Conservation (phyloP, 2,797 vertebrate species). For the Jordanella pulchra region DNA sequence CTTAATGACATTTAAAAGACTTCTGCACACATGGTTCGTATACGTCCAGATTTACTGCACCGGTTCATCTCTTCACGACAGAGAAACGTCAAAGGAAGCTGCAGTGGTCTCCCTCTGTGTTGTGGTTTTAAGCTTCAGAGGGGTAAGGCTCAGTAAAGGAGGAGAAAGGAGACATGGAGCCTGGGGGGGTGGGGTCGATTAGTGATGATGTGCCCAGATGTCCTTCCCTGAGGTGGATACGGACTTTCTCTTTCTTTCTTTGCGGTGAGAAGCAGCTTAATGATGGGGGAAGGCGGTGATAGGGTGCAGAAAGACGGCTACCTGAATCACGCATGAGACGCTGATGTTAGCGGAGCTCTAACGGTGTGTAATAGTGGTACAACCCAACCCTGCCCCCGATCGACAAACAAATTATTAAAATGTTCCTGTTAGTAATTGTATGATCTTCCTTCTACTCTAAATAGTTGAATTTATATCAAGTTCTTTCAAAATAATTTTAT, state of each 20-base stretch:
- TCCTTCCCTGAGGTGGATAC: constrained; percentile 43
- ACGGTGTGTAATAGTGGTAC: neutral
- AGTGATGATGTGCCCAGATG: constrained; percentile 72
- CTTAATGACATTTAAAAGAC: constrained; percentile 46
- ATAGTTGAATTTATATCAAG: too few relatives aligned
- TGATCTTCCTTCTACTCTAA: neutral
- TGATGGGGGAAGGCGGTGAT: constrained; percentile 18
- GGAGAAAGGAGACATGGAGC: constrained; percentile 28
- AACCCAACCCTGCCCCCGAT: neutral
- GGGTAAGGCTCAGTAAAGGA: constrained; percentile 9
- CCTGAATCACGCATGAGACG: constrained; percentile 65
- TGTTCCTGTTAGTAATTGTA: neutral
- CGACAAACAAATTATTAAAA: neutral
- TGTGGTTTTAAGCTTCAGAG: constrained; percentile 42
- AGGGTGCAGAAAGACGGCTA: constrained; percentile 28
- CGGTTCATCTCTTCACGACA: constrained; percentile 47
- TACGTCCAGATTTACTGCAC: constrained; percentile 41
- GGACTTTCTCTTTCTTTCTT: neutral
- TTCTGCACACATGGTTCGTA: constrained; percentile 29
- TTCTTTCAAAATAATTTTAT: too few relatives aligned
- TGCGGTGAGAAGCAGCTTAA: constrained; percentile 27
- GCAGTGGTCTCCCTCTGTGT: constrained; percentile 29
- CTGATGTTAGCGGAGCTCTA: constrained; percentile 19
- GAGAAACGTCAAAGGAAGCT: constrained; percentile 32
- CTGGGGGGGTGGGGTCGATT: constrained; percentile 36